Evolutionary conservation across 2,888 invertebrate genomes (phyloP).

Genomic region (Drosophila anomalipes): DNA sequence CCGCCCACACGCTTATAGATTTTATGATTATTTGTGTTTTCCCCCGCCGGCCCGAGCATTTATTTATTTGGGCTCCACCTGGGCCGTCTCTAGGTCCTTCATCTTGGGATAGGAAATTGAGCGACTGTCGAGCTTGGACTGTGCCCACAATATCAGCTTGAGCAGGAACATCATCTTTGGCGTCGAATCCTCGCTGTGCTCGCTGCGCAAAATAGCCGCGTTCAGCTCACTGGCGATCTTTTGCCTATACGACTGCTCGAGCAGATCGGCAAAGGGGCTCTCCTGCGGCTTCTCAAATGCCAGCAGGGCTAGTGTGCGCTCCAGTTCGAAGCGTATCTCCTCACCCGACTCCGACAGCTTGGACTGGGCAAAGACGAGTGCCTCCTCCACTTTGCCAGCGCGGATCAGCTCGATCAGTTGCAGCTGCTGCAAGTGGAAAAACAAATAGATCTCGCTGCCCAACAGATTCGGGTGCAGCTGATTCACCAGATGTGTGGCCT

Average conservation of each 20-base stretch:
- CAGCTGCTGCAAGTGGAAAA: constrained; percentile 93
- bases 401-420: constrained; percentile 85
- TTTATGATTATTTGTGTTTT: constrained; percentile 15
- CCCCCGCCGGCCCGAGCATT: not conserved
- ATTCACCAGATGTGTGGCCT: constrained; percentile 97
- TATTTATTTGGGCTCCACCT: constrained; percentile 87
- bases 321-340: constrained; percentile 91
- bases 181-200: constrained; percentile 95
- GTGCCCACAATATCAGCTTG: constrained; percentile 97
- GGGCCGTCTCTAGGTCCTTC: constrained; percentile 95
- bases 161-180: constrained; percentile 96
- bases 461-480: constrained; percentile 96
- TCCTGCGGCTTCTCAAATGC: constrained; percentile 98
- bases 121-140: constrained; percentile 96
- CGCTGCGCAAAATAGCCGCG: constrained; percentile 97
- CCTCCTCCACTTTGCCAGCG: constrained; percentile 92
- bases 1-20: constrained; percentile 13
- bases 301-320: constrained; percentile 96
- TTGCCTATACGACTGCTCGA: constrained; percentile 97
- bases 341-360: constrained; percentile 94
- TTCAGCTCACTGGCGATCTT: constrained; percentile 99
- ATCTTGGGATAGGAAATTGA: constrained; percentile 98
- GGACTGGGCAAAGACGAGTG: constrained; percentile 93
- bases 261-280: constrained; percentile 97
- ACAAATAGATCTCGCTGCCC: constrained; percentile 97